Percentiles rank a stretch among this genome's conserved stretches.
phyloP scores from a whole-genome alignment of 2,797 vertebrate genomes.

The Pempheris klunzingeri region DNA sequence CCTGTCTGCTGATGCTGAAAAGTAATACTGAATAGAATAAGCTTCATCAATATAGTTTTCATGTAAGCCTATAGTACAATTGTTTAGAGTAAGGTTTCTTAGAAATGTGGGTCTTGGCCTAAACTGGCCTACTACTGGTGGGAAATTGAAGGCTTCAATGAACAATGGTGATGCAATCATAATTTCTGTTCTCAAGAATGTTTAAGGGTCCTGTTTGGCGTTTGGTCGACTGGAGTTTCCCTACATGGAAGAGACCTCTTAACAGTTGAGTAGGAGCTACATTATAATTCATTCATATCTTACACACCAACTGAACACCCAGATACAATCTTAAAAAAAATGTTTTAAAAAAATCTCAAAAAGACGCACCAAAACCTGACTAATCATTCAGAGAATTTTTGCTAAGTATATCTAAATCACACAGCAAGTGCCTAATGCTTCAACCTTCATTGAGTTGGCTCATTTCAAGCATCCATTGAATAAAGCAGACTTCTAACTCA shows the following conservation, averaged over 20 bases:
- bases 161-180: conserved; percentile 1
- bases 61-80: not conserved
- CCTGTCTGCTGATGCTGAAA: conserved; percentile 12
- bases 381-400: conserved; percentile 17
- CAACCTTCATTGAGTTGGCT: conserved; percentile 40
- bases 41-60: not conserved
- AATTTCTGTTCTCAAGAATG: conserved; percentile 15
- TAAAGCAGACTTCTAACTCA: conserved; percentile 16
- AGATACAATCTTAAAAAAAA: conserved; percentile 20
- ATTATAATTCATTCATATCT: conserved; percentile 18
- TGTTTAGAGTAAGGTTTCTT: conserved; percentile 27
- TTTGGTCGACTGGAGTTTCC: conserved; percentile 18
- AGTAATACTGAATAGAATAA: conserved; percentile 11
- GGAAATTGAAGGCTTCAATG: conserved; percentile 30
- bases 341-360: not conserved
- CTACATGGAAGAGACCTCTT: conserved; percentile 18
- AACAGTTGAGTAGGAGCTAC: conserved; percentile 31
- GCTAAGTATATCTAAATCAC: conserved; percentile 38
- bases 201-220: conserved; percentile 20
- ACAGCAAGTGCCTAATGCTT: conserved; percentile 41
- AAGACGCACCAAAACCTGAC: conserved; percentile 21
- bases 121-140: conserved; percentile 4
- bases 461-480: conserved; percentile 47
- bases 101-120: conserved; percentile 5
- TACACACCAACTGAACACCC: conserved; percentile 33